A percentile compares a stretch with the other conserved stretches of the same genome.
phyloP scores from a whole-genome alignment of 2,888 invertebrate species.

The Tinea pellionella region DNA sequence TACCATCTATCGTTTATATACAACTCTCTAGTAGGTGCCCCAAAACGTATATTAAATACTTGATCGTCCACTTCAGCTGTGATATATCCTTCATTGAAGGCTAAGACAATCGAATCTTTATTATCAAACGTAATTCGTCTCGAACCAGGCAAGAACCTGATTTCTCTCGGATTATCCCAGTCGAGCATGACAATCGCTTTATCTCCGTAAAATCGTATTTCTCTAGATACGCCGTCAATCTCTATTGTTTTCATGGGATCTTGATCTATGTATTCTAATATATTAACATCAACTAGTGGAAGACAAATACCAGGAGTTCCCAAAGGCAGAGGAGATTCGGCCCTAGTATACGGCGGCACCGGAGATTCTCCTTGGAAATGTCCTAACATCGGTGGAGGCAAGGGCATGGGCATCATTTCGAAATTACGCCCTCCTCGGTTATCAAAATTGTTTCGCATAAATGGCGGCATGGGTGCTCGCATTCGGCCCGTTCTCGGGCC shows the following conservation, averaged over 20 bases:
- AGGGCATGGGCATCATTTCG: conserved; percentile 25
- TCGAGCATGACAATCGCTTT: conserved; percentile 87
- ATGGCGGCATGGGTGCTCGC: conserved; percentile 33
- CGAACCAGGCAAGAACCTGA: conserved; percentile 85
- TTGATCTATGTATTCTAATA: conserved; percentile 55
- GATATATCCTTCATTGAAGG: conserved; percentile 77
- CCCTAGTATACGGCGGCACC: conserved; percentile 41
- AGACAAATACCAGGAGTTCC: conserved; percentile 45
- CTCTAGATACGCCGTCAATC: conserved; percentile 83
- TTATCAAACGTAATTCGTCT: conserved; percentile 82
- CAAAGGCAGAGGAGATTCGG: conserved; percentile 42
- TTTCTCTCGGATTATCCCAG: conserved; percentile 87
- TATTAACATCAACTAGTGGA: conserved; percentile 45
- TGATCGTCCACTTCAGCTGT: conserved; percentile 80
- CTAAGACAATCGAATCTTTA: conserved; percentile 73
- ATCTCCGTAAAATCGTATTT: conserved; percentile 88
- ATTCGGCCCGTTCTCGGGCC: conserved; percentile 27
- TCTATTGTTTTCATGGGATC: conserved; percentile 84
- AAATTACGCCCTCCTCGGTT: not conserved
- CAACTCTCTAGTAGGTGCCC: conserved; percentile 91
- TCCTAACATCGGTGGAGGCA: conserved; percentile 48
- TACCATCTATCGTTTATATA: conserved; percentile 90
- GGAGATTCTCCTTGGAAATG: conserved; percentile 48
- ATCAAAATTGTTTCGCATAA: conserved; percentile 24
- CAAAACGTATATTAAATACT: conserved; percentile 84